Evolutionary conservation across 35 echinoderm and acorn worm genomes (phyloP).

Genomic region (Lytechinus pictus): DNA sequence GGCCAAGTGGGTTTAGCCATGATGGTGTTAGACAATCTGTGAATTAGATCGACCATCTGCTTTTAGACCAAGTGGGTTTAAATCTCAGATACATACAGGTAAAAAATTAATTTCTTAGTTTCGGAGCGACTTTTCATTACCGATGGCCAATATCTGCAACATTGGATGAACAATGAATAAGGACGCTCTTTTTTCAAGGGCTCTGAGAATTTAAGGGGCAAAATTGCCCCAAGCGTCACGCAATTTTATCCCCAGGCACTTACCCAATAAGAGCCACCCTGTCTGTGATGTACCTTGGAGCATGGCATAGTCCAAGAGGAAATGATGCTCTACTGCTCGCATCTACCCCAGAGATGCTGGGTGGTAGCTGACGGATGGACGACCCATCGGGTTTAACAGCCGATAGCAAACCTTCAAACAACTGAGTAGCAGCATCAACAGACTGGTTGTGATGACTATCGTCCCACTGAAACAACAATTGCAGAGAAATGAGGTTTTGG

Average conservation of each 20-base stretch:
- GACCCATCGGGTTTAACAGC: constrained; percentile 78
- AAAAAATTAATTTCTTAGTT: no score
- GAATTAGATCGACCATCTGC: no score
- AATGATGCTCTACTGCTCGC: constrained; percentile 88
- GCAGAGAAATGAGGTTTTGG: not conserved
- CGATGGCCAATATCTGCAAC: no score
- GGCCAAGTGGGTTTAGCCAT: no score
- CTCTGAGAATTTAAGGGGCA: not conserved
- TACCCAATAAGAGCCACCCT: constrained; percentile 97
- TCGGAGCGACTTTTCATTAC: no score
- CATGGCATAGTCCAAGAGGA: constrained; percentile 90
- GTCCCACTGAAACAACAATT: constrained; percentile 77
- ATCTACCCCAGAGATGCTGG: constrained; percentile 77
- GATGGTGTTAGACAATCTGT: no score
- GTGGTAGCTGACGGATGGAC: constrained; percentile 89
- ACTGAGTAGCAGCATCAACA: constrained; percentile 64
- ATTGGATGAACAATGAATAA: no score
- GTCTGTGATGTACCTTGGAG: constrained; percentile 83
- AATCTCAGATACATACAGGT: no score
- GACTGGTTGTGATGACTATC: constrained; percentile 71
- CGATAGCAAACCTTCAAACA: constrained; percentile 72
- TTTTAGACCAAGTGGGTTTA: no score
- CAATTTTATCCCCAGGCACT: not conserved
- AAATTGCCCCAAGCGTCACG: not conserved
- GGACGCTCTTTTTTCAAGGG: no score